Evolutionary conservation across 2,797 vertebrate genomes (phyloP).

Genomic region (Fratercula arctica): DNA sequence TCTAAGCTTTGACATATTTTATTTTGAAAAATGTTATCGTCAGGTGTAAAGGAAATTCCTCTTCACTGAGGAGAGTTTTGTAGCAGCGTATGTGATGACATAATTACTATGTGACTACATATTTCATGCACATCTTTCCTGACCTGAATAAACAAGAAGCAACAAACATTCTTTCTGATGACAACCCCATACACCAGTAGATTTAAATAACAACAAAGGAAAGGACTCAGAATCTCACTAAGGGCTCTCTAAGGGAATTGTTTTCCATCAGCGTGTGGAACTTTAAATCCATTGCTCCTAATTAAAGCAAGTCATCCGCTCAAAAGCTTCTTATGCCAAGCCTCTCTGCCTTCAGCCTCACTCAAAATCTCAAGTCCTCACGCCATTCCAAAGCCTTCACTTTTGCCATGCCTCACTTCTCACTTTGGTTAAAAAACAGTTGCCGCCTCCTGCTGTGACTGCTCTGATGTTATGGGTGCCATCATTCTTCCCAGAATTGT

Average conservation of each 20-base stretch:
- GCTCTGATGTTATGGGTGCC: not conserved
- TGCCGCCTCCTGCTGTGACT: not conserved
- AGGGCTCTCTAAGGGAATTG: not conserved
- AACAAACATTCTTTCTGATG: slow-evolving; percentile 24
- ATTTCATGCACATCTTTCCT: slow-evolving; percentile 59
- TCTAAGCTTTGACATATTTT: slow-evolving; percentile 74
- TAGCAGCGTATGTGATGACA: slow-evolving; percentile 52
- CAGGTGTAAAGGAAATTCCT: slow-evolving; percentile 81
- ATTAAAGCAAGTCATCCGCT: slow-evolving; percentile 7
- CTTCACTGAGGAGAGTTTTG: slow-evolving; percentile 54
- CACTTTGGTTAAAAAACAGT: not conserved
- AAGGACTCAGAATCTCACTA: not conserved
- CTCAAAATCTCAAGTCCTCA: not conserved
- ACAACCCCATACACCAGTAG: not conserved
- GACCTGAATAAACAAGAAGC: slow-evolving; percentile 56
- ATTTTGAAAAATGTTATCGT: slow-evolving; percentile 75
- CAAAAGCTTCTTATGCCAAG: slow-evolving; percentile 7
- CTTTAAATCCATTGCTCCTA: slow-evolving; percentile 30
- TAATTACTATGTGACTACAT: slow-evolving; percentile 46
- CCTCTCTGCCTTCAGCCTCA: not conserved
- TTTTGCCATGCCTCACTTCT: not conserved
- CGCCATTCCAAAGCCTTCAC: not conserved
- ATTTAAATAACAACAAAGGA: slow-evolving; percentile 2
- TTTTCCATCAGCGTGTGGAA: not conserved
- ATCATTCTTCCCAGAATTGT: not conserved